Percentiles rank a stretch among this genome's conserved stretches.
Evolutionary conservation across 2,797 vertebrate species (phyloP).

Genomic region (Chrosomus eos): DNA sequence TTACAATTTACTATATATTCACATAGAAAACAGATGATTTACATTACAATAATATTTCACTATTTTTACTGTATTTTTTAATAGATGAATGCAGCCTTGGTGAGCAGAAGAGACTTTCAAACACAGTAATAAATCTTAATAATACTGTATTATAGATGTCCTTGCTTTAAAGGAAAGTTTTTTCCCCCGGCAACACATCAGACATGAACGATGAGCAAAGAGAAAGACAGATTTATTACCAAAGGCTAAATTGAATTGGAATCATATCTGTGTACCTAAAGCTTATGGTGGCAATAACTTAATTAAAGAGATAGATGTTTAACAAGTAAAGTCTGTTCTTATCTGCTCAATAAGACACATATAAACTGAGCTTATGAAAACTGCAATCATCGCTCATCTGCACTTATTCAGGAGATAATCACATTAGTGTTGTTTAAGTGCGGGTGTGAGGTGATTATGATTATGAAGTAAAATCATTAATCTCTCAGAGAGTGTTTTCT

Average conservation of each 20-base stretch:
- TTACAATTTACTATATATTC: background rate
- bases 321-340: background rate
- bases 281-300: background rate
- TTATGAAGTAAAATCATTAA: background rate
- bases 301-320: background rate
- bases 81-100: background rate
- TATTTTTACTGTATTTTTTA: background rate
- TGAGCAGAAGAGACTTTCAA: background rate
- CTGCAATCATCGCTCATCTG: background rate
- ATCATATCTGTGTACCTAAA: background rate
- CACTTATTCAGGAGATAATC: conserved; percentile 12
- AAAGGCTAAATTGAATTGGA: background rate
- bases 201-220: conserved; percentile 15
- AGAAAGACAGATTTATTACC: conserved; percentile 1
- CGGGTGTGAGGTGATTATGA: conserved; percentile 5
- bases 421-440: conserved; percentile 11
- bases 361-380: conserved; percentile 8
- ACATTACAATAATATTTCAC: background rate
- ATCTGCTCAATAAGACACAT: background rate
- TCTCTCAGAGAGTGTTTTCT: background rate
- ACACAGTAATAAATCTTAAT: background rate
- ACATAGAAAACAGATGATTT: background rate
- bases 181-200: background rate
- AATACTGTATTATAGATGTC: background rate
- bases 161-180: background rate